These are phyloP conservation scores for Anhinga anhinga DNA, from an alignment of 2,113 vertebrate species.

Conservation along the genomic window DNA sequence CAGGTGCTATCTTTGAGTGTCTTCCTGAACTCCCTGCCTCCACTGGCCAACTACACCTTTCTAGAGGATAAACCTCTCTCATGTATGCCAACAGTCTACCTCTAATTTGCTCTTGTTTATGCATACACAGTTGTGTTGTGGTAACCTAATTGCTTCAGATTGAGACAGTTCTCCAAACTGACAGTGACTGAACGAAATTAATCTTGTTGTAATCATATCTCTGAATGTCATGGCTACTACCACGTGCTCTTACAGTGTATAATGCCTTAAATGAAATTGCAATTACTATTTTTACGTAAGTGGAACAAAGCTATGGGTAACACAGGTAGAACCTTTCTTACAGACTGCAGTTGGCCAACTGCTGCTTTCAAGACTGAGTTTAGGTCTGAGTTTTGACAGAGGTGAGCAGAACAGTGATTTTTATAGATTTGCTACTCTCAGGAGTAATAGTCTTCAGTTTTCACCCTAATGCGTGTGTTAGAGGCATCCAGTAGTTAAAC, in stretches of 20 bases:
- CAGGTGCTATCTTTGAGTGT: neutral
- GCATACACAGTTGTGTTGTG: neutral
- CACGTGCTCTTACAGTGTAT: neutral
- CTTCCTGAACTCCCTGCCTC: neutral
- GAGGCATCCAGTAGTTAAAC: neutral
- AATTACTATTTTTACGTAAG: neutral
- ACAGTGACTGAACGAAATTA: neutral
- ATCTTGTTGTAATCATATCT: neutral
- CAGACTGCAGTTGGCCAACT: neutral
- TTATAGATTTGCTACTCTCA: neutral
- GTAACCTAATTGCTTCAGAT: neutral
- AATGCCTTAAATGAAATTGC: neutral
- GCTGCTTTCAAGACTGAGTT: neutral
- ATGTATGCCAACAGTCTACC: neutral
- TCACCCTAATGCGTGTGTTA: neutral
- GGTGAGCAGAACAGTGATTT: neutral
- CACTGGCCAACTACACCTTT: neutral
- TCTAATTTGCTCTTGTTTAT: neutral
- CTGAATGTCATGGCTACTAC: neutral
- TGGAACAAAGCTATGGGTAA: neutral
- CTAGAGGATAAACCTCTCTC: neutral
- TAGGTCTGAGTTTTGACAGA: neutral
- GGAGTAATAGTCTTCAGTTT: neutral
- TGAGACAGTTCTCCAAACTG: neutral
- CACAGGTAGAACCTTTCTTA: neutral